Evolutionary conservation across 1,140 invertebrate genomes (phyloP), one percentile per base, ranked within the genome.

Genomic region (Sogatella furcifera): DNA sequence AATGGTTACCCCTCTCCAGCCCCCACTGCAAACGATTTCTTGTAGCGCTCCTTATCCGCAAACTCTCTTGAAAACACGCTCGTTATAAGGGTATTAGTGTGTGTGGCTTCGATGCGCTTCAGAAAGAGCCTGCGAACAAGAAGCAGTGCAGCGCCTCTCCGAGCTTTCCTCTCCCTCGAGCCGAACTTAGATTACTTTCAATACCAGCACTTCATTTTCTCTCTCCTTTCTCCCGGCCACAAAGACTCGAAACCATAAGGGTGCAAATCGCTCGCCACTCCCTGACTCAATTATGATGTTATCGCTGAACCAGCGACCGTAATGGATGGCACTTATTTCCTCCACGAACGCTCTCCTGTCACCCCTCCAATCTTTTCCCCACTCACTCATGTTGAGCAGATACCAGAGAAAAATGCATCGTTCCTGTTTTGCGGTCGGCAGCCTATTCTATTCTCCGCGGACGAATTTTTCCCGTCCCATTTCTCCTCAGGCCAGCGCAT

Each of bases 261-360:
- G 59, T 60, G 59, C 59, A 60, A 60, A 60, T 60, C 59, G 59
- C 59, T 60, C 31, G 59, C 46, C 52, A 60, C 59, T 52, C 59
- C 59, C 55, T 28, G 53, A 60, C 59, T 60, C 59, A 60, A 60
- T 60, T 60, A 60, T 53, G 59, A 60, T 55, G 59, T 60, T 60
- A 60, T 60, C 59, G 59, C 59, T 60, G 55, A 60, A 60, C 59
- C 59, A 44, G 43, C 31, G 59, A 60, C 59, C 59, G 52, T 60
- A 60, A 60, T 60, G 59, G 59, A 60, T 60, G 59, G 59, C 52
- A 60, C 59, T 60, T 60, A 60, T 60, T 60, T 60, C 59, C 59
- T 60, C 59, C 52, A 49, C 52, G 59, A 31, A 21, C 28, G 59
- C 59, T 49, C 34, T 38, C 34, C 34, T 38, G 34, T 38, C 34